Evolutionary conservation across 2,113 vertebrate genomes (phyloP).

Genomic region (Clarias macrocephalus): DNA sequence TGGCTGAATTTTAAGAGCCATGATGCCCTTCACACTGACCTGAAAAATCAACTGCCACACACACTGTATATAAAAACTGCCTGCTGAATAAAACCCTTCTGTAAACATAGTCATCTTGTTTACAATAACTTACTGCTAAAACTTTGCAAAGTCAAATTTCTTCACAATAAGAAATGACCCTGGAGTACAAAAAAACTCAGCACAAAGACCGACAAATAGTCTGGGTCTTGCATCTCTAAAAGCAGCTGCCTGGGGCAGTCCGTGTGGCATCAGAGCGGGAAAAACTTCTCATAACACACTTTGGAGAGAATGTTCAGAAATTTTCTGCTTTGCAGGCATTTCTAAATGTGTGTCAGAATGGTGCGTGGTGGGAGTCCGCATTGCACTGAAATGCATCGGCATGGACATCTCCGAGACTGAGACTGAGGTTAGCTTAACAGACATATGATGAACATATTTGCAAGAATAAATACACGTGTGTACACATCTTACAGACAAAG

Average conservation of each 20-base stretch:
- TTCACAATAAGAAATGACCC: not conserved
- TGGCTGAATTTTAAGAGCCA: not conserved
- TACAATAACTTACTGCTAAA: not conserved
- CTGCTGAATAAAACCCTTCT: not conserved
- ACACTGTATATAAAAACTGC: not conserved
- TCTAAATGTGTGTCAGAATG: not conserved
- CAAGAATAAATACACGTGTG: not conserved
- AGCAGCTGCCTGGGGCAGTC: not conserved
- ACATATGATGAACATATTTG: not conserved
- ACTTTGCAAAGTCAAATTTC: conserved; percentile 10
- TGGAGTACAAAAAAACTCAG: not conserved
- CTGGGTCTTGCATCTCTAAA: not conserved
- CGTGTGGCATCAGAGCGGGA: not conserved
- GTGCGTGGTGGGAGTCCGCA: not conserved
- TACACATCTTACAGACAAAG: not conserved
- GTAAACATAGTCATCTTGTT: not conserved
- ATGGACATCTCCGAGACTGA: not conserved
- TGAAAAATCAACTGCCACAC: not conserved
- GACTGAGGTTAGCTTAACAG: not conserved
- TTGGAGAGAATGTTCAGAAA: not conserved
- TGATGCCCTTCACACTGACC: not conserved
- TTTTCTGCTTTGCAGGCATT: not conserved
- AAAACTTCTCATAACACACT: not conserved
- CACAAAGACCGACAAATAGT: not conserved
- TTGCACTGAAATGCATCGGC: not conserved